phyloP scores from a whole-genome alignment of 1,140 invertebrate species.

The Eriocheir sinensis region DNA sequence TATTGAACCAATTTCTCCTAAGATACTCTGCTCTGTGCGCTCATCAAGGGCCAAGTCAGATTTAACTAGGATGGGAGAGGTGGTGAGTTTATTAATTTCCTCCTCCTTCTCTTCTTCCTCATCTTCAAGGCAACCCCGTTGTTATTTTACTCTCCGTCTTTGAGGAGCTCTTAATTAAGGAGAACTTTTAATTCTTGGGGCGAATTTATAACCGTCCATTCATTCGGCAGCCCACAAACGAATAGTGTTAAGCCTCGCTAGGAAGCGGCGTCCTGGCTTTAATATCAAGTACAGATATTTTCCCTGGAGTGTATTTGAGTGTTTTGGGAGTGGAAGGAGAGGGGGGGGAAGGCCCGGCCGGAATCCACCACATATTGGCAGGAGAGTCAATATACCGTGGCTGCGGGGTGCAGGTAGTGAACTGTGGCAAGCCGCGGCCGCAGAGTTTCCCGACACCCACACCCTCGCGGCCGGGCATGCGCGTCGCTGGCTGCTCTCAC shows the following conservation, averaged over 20 bases:
- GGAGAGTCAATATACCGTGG: constrained; percentile 9
- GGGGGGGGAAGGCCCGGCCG: background rate
- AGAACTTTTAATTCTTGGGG: background rate
- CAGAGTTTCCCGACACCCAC: constrained; percentile 47
- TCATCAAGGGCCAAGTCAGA: constrained; percentile 54
- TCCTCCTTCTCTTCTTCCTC: background rate
- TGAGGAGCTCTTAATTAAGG: background rate
- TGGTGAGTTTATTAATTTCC: constrained; percentile 33
- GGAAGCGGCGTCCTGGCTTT: background rate
- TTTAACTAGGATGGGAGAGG: constrained; percentile 49
- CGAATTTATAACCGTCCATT: too few species aligned
- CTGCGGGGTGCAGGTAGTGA: constrained; percentile 44
- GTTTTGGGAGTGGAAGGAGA: background rate
- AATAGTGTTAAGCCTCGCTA: background rate
- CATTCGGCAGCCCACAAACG: background rate
- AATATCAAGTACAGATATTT: background rate
- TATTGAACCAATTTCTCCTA: constrained; percentile 72
- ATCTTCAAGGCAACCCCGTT: background rate
- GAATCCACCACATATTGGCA: constrained; percentile 32
- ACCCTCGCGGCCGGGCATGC: background rate
- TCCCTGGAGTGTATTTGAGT: background rate
- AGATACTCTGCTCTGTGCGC: constrained; percentile 47
- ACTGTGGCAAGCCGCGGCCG: constrained; percentile 36
- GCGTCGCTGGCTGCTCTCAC: background rate
- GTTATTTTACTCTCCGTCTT: constrained; percentile 18